phyloP scores from a whole-genome alignment of 2,113 vertebrate genomes.

The Mirza zaza region DNA sequence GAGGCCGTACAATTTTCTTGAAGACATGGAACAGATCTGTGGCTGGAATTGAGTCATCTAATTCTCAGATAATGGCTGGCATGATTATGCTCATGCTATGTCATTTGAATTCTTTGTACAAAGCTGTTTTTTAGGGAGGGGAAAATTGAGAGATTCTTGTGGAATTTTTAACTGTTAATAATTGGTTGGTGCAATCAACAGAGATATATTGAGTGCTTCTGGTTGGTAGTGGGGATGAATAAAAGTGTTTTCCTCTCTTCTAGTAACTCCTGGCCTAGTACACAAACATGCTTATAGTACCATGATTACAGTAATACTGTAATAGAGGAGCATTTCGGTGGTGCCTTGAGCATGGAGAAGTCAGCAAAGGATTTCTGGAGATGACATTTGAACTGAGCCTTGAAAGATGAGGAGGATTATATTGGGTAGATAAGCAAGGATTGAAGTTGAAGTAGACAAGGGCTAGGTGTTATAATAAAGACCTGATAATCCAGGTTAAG shows the following conservation, averaged over 20 bases:
- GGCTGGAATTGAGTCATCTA: neutral
- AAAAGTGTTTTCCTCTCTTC: neutral
- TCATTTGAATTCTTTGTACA: neutral
- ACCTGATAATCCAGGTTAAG: neutral
- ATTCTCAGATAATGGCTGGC: neutral
- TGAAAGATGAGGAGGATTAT: neutral
- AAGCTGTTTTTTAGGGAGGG: neutral
- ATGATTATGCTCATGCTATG: neutral
- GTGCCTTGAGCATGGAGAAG: neutral
- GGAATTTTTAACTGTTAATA: neutral
- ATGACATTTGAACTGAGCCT: conserved; percentile 28
- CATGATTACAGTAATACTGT: neutral
- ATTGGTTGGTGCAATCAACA: neutral
- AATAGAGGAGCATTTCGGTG: neutral
- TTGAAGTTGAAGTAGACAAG: neutral
- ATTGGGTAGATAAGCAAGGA: neutral
- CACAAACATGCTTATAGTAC: neutral
- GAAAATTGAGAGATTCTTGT: neutral
- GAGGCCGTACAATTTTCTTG: neutral
- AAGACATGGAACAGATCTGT: neutral
- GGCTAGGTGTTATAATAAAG: neutral
- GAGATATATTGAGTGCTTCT: neutral
- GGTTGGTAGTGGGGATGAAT: neutral
- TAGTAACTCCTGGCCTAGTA: neutral
- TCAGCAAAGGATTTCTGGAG: neutral